A percentile compares a stretch with the other conserved stretches of the same genome.
phyloP scores from a whole-genome alignment of 2,797 vertebrate genomes.

The Alauda arvensis region DNA sequence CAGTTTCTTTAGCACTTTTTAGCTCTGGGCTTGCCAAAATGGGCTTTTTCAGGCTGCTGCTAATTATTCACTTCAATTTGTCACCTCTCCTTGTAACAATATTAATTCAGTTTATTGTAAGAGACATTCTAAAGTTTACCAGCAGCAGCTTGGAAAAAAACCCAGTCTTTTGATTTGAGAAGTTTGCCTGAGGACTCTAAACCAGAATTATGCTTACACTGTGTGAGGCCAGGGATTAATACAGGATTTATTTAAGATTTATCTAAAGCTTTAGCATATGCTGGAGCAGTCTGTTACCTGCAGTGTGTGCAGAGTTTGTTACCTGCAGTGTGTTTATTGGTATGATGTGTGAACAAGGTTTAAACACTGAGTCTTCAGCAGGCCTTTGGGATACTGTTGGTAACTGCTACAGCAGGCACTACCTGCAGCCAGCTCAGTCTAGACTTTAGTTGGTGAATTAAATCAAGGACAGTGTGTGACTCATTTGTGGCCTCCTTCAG shows the following conservation, averaged over 20 bases:
- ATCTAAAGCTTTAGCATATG: background rate
- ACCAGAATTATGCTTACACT: background rate
- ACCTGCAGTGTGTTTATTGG: accelerated
- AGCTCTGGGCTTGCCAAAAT: background rate
- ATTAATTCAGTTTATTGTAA: background rate
- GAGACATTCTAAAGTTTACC: background rate
- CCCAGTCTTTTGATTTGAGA: background rate
- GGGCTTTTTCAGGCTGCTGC: background rate
- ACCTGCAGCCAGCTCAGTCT: background rate
- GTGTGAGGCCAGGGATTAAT: background rate
- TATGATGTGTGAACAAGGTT: background rate
- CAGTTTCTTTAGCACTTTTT: background rate
- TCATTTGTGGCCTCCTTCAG: background rate
- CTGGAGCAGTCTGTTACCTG: background rate
- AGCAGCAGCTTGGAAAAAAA: background rate
- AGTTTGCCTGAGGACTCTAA: background rate
- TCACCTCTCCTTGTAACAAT: background rate
- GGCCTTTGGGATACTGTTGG: background rate
- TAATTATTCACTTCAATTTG: background rate
- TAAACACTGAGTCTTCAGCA: background rate
- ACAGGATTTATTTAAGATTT: background rate
- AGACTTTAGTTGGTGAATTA: background rate
- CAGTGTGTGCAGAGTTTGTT: background rate
- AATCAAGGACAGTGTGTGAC: background rate
- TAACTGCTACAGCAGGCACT: background rate